Evolutionary conservation across 2,113 vertebrate species (phyloP).

Genomic region (Ceyx margarethae): DNA sequence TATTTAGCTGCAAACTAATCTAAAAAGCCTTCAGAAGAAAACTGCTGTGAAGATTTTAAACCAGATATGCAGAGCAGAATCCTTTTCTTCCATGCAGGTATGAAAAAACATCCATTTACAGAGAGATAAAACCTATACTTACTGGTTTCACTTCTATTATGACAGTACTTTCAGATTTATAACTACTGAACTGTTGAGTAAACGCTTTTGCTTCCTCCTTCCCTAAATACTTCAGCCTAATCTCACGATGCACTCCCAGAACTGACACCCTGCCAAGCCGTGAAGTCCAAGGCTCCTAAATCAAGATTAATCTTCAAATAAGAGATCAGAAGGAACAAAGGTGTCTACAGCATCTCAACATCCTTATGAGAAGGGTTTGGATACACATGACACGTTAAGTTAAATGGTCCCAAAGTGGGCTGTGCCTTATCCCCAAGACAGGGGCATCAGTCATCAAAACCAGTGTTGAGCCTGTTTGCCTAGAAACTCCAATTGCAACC

Average conservation of each 20-base stretch:
- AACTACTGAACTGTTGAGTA: background rate
- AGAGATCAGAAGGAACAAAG: background rate
- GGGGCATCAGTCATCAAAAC: background rate
- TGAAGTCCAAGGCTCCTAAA: background rate
- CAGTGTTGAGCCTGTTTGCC: background rate
- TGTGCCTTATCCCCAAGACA: background rate
- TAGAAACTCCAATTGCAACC: background rate
- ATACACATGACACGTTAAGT: background rate
- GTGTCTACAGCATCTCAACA: background rate
- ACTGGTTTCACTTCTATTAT: background rate
- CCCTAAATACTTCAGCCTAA: background rate
- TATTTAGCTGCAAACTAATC: background rate
- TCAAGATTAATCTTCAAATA: slow-evolving; percentile 17
- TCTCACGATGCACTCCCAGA: background rate
- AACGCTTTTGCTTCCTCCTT: background rate
- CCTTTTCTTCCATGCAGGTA: background rate
- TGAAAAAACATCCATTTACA: background rate
- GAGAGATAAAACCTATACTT: background rate
- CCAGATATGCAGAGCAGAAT: background rate
- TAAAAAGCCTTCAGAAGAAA: background rate
- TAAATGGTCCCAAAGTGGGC: background rate
- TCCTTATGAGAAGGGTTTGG: background rate
- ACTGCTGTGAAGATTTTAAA: background rate
- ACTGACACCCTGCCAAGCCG: background rate
- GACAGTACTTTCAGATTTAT: background rate